Evolutionary conservation across 2,797 vertebrate genomes (phyloP).

Genomic region (Pelochelys cantorii): DNA sequence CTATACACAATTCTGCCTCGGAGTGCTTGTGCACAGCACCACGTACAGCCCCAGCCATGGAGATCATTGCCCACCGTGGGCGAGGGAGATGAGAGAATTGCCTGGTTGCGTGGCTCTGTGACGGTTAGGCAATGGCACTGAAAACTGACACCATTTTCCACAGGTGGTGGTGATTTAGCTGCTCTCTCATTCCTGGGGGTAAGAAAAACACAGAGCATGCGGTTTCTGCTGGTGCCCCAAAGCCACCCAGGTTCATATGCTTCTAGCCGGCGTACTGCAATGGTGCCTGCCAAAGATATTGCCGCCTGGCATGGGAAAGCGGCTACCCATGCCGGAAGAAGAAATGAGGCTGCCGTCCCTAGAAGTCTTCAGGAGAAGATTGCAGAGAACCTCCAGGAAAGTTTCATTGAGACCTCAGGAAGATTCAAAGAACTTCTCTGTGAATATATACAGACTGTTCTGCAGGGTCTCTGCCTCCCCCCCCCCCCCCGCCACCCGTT

Average conservation of each 20-base stretch:
- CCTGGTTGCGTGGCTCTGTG: neutral
- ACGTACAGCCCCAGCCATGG: neutral
- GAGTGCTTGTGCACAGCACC: neutral
- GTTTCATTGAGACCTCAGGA: neutral
- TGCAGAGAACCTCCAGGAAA: neutral
- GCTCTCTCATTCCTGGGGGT: neutral
- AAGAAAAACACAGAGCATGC: neutral
- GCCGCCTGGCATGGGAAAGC: neutral
- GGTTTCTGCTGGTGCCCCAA: neutral
- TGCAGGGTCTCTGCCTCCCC: accelerated
- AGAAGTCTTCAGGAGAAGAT: neutral
- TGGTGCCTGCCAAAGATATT: neutral
- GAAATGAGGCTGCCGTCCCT: neutral
- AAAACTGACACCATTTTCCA: neutral
- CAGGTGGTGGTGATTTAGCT: neutral
- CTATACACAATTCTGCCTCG: neutral
- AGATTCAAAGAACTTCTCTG: neutral
- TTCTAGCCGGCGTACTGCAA: neutral
- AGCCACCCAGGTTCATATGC: neutral
- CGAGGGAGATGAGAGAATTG: neutral
- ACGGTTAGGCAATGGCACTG: neutral
- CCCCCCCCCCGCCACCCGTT: neutral
- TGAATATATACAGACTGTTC: neutral
- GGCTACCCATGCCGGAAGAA: neutral
- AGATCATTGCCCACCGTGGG: neutral